Evolutionary conservation across 2,113 vertebrate genomes (phyloP), one percentile per base, ranked within the genome.

Genomic region (Melierax canorus): DNA sequence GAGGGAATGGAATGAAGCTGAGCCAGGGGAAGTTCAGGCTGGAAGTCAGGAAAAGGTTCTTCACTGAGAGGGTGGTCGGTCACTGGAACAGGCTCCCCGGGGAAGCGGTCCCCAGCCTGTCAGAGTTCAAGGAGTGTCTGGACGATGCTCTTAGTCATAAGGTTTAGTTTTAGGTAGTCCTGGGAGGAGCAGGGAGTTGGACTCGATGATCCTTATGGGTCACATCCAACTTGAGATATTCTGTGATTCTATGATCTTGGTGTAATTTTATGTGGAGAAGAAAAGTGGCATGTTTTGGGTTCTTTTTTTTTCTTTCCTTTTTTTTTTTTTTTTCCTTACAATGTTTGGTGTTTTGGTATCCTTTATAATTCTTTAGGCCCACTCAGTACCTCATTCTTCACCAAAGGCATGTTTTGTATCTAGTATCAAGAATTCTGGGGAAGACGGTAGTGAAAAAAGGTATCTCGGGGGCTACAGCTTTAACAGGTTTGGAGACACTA

Each of bases 231-330:
- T 43, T 43, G 41, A 43, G 41, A 43, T 43, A 43, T 43, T 46
- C 45, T 21, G 10, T 46, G 45, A 46, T 46, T 60, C 50, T 56
- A 4, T 74, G 21, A 39, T 14, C 46, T 80, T 67, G 13, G 24
- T 45, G 36, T 39, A 63, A 55, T 63, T 69, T 68, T 80, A 10
- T 32, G 5, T 6, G 68, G 26, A 22, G 15, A 53, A 68, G 62
- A 60, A 30, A 76, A 72, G 8, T 69, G 24, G 5, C 10, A 4
- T 67, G 6, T 36, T 50, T 59, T 12, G 13, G 5, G 3, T 2
- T 32, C 3, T 10, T 38, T 30, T 26, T 7, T 7, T 10, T 46
- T 27, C 16, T 24, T 53, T 43, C 2, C 2, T 3, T 2, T 3
- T 2, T 18, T 11, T 3, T 18, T 36, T 19, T 9, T 45, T 18